phyloP scores from a whole-genome alignment of 2,888 invertebrate genomes.

The Spialia ferax region DNA sequence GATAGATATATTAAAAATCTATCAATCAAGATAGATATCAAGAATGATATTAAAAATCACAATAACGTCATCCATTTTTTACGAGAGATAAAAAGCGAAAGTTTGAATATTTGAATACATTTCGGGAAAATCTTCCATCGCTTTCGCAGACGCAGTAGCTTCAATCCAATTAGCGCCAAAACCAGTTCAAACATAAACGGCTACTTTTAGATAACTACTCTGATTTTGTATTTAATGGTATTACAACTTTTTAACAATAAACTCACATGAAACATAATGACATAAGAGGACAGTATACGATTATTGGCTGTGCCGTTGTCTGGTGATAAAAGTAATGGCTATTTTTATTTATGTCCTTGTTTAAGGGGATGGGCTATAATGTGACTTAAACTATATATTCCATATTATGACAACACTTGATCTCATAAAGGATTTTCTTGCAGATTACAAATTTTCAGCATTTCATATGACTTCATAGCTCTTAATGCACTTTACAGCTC shows the following conservation, averaged over 20 bases:
- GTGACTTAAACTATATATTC: not conserved
- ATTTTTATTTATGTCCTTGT: conserved; percentile 8
- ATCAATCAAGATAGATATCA: not conserved
- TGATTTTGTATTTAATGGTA: conserved; percentile 8
- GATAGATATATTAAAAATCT: no score
- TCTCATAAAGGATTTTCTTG: not conserved
- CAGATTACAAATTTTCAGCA: no score
- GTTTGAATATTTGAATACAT: conserved; percentile 6
- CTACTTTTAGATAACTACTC: not conserved
- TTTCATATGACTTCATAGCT: no score
- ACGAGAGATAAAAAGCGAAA: not conserved
- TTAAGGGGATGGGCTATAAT: conserved; percentile 1
- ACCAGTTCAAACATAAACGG: not conserved
- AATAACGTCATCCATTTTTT: not conserved
- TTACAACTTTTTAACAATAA: conserved; percentile 29
- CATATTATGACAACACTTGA: not conserved
- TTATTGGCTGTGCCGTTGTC: conserved; percentile 12
- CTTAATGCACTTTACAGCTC: no score
- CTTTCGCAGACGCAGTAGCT: not conserved
- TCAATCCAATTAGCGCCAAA: not conserved
- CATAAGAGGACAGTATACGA: conserved; percentile 18
- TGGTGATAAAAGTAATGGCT: conserved; percentile 25
- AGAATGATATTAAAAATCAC: not conserved
- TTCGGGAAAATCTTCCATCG: not conserved
- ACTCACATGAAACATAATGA: conserved; percentile 12